Evolutionary conservation across 2,888 invertebrate species (phyloP).

Genomic region (Heliconius ismenius): DNA sequence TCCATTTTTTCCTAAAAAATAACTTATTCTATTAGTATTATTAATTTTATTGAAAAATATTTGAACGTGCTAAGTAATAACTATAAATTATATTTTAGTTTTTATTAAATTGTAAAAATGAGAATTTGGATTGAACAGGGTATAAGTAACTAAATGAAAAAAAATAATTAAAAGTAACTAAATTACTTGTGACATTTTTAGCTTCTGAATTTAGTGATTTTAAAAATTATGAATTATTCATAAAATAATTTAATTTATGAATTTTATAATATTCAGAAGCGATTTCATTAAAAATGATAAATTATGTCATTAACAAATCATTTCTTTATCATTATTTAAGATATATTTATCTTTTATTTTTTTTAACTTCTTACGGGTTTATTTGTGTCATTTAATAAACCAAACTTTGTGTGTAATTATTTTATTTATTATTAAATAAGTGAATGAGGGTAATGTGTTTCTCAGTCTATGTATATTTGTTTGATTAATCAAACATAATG

Average conservation of each 20-base stretch:
- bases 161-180: constrained; percentile 9
- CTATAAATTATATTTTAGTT: background rate
- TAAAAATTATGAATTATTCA: background rate
- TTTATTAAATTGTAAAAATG: constrained; percentile 21
- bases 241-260: too few relatives aligned
- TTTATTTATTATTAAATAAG: constrained; percentile 45
- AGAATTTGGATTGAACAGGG: constrained; percentile 46
- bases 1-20: background rate
- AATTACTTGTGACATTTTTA: background rate
- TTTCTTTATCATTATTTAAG: background rate
- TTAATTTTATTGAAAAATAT: background rate
- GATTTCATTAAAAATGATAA: background rate
- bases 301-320: background rate
- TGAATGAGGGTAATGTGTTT: too few relatives aligned
- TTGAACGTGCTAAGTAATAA: background rate
- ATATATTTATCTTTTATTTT: constrained; percentile 10
- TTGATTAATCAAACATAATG: too few relatives aligned
- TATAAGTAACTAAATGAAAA: too few relatives aligned
- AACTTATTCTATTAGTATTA: background rate
- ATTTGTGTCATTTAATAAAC: constrained; percentile 53
- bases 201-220: background rate
- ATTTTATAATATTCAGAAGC: background rate
- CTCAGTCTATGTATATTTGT: too few relatives aligned
- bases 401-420: constrained; percentile 47
- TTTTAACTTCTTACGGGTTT: constrained; percentile 55